Base-by-base conservation (phyloP, 1,140 invertebrate species). In the Coptotermes formosanus region DNA sequence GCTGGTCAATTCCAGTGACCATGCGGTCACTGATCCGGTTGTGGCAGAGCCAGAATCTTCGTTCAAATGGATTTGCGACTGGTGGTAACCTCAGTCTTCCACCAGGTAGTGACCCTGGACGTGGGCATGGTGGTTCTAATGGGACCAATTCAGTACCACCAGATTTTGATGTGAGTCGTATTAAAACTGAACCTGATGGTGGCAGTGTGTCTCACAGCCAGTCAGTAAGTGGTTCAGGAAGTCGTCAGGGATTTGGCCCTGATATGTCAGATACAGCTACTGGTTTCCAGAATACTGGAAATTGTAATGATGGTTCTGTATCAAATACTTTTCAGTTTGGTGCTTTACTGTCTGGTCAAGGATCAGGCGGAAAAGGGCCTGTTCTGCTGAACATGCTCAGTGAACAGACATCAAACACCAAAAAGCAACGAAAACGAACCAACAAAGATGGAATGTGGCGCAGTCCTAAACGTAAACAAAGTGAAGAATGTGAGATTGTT, bases 1-100 rank as follows among this genome's bases (percentile, higher is more conserved):
- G 95, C 88, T 93, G 98, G 87, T 98, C 97, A 25, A 97, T 99
- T 89, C 98, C 98, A 8, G 93, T 98, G 32, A 97, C 97, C 7
- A 93, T 97, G 92, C 92, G 96, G 87, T 93, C 95, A 7, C 91
- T 97, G 14, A 93, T 96, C 12, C 93, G 93, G 87, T 94, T 93
- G 87, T 95, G 94, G 94, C 90, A 90, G 87, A 88, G 86, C 45
- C 88, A 89, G 84, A 87, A 64, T 14, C 64, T 84, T 48, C 83
- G 85, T 45, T 23, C 83, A 3, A 87, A 86, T 86, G 85, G 83
- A 43, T 30, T 87, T 75, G n/a, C 84, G 85, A 89, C 89, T 81
- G 88, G 88, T 88, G 89, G 88, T 90, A 91, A 85, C 88, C 90
- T 82, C 88, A 91, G 86, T 90, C 90, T 89, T 90, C 90, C 86